These are phyloP conservation scores for Acanthochromis polyacanthus DNA, from an alignment of 2,113 vertebrate genomes.

Conservation along the genomic window DNA sequence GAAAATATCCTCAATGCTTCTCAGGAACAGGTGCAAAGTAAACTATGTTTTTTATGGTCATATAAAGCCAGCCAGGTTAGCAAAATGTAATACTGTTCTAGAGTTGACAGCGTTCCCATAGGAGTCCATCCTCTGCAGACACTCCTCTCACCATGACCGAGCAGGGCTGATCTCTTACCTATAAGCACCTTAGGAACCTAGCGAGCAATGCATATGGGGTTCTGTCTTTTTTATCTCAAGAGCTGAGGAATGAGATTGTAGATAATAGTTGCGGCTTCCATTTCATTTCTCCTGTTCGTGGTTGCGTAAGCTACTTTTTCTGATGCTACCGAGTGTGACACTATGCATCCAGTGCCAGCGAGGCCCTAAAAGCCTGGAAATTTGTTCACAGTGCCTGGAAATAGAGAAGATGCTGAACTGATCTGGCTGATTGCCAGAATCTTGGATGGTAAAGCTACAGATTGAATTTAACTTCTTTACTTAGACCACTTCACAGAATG, in stretches of 20 bases:
- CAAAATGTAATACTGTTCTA: slow-evolving; percentile 53
- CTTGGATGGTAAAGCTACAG: slow-evolving; percentile 59
- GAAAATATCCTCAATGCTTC: slow-evolving; percentile 7
- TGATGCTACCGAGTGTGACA: slow-evolving; percentile 37
- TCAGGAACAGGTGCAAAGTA: slow-evolving; percentile 5
- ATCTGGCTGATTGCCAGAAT: slow-evolving; percentile 67
- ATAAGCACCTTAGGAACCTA: slow-evolving; percentile 53
- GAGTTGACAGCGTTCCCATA: slow-evolving; percentile 41
- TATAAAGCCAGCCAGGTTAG: slow-evolving; percentile 39
- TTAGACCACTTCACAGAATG: slow-evolving; percentile 57
- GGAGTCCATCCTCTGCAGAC: slow-evolving; percentile 50
- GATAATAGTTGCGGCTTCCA: slow-evolving; percentile 63
- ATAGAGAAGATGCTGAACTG: slow-evolving; percentile 59
- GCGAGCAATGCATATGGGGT: slow-evolving; percentile 35
- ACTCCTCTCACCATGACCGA: slow-evolving; percentile 51
- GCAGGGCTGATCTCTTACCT: slow-evolving; percentile 60
- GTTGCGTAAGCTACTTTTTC: slow-evolving; percentile 53
- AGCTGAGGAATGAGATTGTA: slow-evolving; percentile 60
- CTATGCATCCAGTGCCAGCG: slow-evolving; percentile 34
- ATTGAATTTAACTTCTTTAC: slow-evolving; percentile 77
- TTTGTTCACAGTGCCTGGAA: slow-evolving; percentile 67
- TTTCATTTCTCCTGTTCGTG: slow-evolving; percentile 36
- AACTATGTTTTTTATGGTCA: slow-evolving; percentile 26
- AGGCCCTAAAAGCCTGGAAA: slow-evolving; percentile 46
- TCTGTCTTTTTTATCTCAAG: slow-evolving; percentile 61